Conservation (phyloP, 2,797 vertebrate species). For the Acanthopagrus latus region DNA sequence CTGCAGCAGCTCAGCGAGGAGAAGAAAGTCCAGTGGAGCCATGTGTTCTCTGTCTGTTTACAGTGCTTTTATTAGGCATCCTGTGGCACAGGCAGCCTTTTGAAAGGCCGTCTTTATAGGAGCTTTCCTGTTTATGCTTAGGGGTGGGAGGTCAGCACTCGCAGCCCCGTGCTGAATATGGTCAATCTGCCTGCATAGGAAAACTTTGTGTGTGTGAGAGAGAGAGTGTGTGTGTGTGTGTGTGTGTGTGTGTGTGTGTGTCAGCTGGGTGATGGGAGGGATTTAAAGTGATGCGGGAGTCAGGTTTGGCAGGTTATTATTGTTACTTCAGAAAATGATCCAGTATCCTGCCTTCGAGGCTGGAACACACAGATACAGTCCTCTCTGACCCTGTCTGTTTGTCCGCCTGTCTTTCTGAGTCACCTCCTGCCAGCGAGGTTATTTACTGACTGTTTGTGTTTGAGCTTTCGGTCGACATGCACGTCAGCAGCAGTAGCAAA, state of each 20-base stretch:
- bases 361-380: constrained; percentile 48
- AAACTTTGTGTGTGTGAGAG: constrained; percentile 61
- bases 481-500: constrained; percentile 42
- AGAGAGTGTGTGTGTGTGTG: constrained; percentile 44
- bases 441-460: constrained; percentile 49
- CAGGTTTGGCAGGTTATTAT: constrained; percentile 64
- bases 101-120: constrained; percentile 84
- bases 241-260: constrained; percentile 51
- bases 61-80: constrained; percentile 85
- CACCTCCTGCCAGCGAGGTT: constrained; percentile 20
- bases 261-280: constrained; percentile 52
- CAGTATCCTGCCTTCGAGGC: constrained; percentile 30
- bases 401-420: constrained; percentile 28
- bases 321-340: constrained; percentile 58
- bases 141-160: constrained; percentile 82
- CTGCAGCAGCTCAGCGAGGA: constrained; percentile 63
- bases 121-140: constrained; percentile 85
- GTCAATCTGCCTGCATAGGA: constrained; percentile 73
- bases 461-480: constrained; percentile 47
- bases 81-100: constrained; percentile 82
- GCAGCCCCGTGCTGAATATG: constrained; percentile 79
- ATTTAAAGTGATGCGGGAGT: constrained; percentile 54
- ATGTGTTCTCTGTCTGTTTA: constrained; percentile 84
- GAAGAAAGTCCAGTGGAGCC: constrained; percentile 76
- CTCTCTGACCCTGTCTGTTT: constrained; percentile 32